A percentile compares a stretch with the other conserved stretches of the same genome.
phyloP scores from a whole-genome alignment of 1,140 invertebrate genomes.

The Leptonema lineaticorne region DNA sequence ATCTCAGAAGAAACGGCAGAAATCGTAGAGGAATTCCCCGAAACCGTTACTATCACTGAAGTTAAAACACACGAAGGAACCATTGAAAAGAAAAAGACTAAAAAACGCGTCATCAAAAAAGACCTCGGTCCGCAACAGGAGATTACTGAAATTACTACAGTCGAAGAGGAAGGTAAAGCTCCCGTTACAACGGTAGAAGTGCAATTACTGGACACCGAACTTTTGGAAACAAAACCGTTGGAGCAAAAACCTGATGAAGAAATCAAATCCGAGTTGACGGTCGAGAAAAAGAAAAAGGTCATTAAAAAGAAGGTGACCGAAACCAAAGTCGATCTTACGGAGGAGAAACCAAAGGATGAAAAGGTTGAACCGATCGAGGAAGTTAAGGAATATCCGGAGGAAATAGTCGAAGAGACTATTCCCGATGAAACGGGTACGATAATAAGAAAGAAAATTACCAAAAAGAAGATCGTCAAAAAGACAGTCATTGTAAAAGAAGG shows the following conservation, averaged over 20 bases:
- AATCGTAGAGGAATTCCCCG: slow-evolving; percentile 29
- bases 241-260: slow-evolving; percentile 23
- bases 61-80: slow-evolving; percentile 38
- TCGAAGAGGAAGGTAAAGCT: slow-evolving; percentile 40
- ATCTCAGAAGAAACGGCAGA: slow-evolving; percentile 15
- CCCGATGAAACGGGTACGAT: slow-evolving; percentile 41
- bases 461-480: slow-evolving; percentile 38
- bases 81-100: slow-evolving; percentile 38
- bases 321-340: slow-evolving; percentile 4
- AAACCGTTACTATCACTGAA: slow-evolving; percentile 24
- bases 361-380: slow-evolving; percentile 43
- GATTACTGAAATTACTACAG: slow-evolving; percentile 42
- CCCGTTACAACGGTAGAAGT: slow-evolving; percentile 38
- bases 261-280: background rate
- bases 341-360: slow-evolving; percentile 30
- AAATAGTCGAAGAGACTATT: slow-evolving; percentile 17
- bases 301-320: background rate
- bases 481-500: slow-evolving; percentile 42
- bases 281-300: slow-evolving; percentile 1
- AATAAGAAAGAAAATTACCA: slow-evolving; percentile 35
- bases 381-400: slow-evolving; percentile 41
- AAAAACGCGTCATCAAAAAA: slow-evolving; percentile 32
- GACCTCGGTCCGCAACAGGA: slow-evolving; percentile 33
- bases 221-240: slow-evolving; percentile 18
- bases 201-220: slow-evolving; percentile 30